Base-by-base conservation (phyloP, 2,888 invertebrate species). In the Scotopteryx bipunctaria region DNA sequence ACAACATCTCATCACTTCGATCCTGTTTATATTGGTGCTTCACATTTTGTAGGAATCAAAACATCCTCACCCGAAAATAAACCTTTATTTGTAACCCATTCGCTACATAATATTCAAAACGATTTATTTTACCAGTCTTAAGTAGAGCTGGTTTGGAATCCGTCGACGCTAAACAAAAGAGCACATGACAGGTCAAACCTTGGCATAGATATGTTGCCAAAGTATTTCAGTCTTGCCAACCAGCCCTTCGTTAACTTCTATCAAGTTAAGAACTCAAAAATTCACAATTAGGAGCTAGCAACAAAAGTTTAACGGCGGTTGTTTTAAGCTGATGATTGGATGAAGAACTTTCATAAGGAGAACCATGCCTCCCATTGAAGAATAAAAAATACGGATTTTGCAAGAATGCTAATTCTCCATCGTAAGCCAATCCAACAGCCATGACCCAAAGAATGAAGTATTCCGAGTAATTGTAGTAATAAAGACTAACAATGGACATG, bases 401-500 rank as follows among this genome's bases (percentile, higher is more conserved):
- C n/a, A n/a, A n/a, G n/a, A n/a, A n/a, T n/a, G n/a, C n/a, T n/a
- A n/a, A 11, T 31, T 36, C 29, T 29, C 21, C 37, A 14, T 13
- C 21, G 27, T 14, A 5, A 15, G 17, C 21, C 19, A 40, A 40
- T 17, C 38, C 31, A 6, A 21, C 21, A 37, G 23, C 52, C 52
- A 6, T 52, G 46, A 23, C 52, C 37, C 21, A 16, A 31, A 40
- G 33, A 27, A 31, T 21, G 51, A 43, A 57, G 46, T 57, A 51
- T 48, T 57, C 50, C 52, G 50, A 45, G 47, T 64, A 62, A 64
- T 64, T 66, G 27, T 27, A 61, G 55, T 48, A 51, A 56, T 50
- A 64, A 50, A 3, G 55, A 55, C 57, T 62, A 61, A 71, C 69
- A 69, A 69, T 69, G 58, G 48, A 45, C 55, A 59, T 53, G 50